These are phyloP conservation scores for Scortum barcoo DNA, from an alignment of 2,113 vertebrate species.

Conservation along the genomic window DNA sequence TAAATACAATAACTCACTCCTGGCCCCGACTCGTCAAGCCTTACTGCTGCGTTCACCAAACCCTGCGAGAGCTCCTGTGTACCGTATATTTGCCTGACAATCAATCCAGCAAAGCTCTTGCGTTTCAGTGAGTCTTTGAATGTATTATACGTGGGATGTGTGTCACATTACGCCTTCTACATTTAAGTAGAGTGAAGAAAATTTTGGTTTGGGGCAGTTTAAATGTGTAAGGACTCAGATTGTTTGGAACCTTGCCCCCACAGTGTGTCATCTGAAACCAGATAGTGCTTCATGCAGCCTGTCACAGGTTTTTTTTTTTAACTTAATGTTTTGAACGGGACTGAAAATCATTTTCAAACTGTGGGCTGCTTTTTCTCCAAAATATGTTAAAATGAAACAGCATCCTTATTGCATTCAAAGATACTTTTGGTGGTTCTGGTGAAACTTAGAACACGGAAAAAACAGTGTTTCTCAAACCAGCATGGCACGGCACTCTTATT, in stretches of 20 bases:
- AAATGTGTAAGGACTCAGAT: conserved; percentile 19
- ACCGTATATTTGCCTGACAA: conserved; percentile 76
- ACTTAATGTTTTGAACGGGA: conserved; percentile 13
- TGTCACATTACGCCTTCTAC: conserved; percentile 25
- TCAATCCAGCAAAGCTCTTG: conserved; percentile 59
- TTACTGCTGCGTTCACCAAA: conserved; percentile 31
- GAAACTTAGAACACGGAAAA: conserved; percentile 44
- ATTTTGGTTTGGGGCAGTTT: conserved; percentile 7
- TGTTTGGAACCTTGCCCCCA: conserved; percentile 14
- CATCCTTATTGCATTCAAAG: conserved; percentile 26
- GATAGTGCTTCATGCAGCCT: conserved; percentile 56
- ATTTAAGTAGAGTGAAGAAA: conserved; percentile 24
- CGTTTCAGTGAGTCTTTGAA: conserved; percentile 65
- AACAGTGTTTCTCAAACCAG: conserved; percentile 49
- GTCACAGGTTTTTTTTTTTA: conserved; percentile 35
- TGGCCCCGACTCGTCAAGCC: conserved; percentile 6
- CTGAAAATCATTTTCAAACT: conserved; percentile 20
- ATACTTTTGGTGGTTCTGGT: conserved; percentile 25
- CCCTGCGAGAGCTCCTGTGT: conserved; percentile 22
- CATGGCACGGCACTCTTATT: conserved; percentile 59
- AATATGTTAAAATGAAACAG: conserved; percentile 5
- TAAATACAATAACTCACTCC: not conserved
- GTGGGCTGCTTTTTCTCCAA: conserved; percentile 12
- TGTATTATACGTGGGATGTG: conserved; percentile 45
- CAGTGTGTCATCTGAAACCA: conserved; percentile 43